Percentiles rank a stretch among this genome's conserved stretches.
phyloP scores from a whole-genome alignment of 1,140 invertebrate genomes.

The Plectus sambesii region DNA sequence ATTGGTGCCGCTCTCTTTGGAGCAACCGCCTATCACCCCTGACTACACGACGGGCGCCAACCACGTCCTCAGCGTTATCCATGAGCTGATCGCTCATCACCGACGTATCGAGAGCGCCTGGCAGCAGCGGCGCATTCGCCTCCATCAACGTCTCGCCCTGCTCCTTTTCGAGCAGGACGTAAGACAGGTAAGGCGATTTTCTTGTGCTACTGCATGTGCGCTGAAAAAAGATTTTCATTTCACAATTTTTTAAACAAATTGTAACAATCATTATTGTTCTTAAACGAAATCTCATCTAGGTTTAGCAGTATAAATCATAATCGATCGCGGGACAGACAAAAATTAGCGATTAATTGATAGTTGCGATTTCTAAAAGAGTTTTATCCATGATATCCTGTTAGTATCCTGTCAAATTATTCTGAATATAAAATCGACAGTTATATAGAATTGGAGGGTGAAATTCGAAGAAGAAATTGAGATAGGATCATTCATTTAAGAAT shows the following conservation, averaged over 20 bases:
- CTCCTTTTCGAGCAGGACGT: slow-evolving; percentile 88
- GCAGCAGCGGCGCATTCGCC: slow-evolving; percentile 79
- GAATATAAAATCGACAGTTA: too few relatives aligned
- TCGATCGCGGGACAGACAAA: too few relatives aligned
- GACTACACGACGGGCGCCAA: slow-evolving; percentile 76
- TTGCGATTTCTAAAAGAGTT: too few relatives aligned
- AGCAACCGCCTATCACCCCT: slow-evolving; percentile 55
- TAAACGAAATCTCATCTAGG: too few relatives aligned
- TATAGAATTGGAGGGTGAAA: too few relatives aligned
- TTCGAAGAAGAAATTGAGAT: too few relatives aligned
- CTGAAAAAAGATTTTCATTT: slow-evolving; percentile 6
- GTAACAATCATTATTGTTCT: not conserved
- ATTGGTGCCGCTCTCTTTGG: slow-evolving; percentile 23
- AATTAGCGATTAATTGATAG: too few relatives aligned
- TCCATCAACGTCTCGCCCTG: slow-evolving; percentile 81
- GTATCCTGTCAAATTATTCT: too few relatives aligned
- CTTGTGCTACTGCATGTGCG: not conserved
- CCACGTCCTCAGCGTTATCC: slow-evolving; percentile 53
- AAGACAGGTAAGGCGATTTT: slow-evolving; percentile 45
- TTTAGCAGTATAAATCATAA: too few relatives aligned
- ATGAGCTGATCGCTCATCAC: slow-evolving; percentile 86
- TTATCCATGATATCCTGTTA: too few relatives aligned
- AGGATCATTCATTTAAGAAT: too few relatives aligned
- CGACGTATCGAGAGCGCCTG: slow-evolving; percentile 78
- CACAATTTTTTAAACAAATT: slow-evolving; percentile 2